These are phyloP conservation scores for Odontothrips loti DNA, from an alignment of 2,888 invertebrate genomes.

Conservation along the genomic window DNA sequence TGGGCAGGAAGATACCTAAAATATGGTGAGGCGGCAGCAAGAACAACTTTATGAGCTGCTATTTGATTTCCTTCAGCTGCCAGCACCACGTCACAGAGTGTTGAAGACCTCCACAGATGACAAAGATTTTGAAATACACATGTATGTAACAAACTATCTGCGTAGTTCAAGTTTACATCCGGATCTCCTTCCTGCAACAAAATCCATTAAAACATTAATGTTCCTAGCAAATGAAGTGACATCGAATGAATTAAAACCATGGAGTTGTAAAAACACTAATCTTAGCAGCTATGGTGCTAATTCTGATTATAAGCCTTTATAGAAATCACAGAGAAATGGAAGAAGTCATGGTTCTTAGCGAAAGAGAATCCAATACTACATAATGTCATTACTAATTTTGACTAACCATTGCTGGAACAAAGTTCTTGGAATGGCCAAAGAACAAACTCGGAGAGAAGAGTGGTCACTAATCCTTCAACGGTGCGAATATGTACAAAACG, in stretches of 20 bases:
- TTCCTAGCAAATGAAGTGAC: neutral
- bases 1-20: neutral
- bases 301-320: neutral
- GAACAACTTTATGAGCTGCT: slow-evolving; percentile 6
- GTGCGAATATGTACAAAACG: neutral
- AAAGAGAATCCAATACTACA: neutral
- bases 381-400: neutral
- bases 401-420: neutral
- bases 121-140: slow-evolving; percentile 7
- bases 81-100: neutral
- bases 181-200: neutral
- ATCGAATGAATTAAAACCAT: neutral
- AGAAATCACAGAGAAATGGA: neutral
- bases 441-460: neutral
- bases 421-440: too few relatives aligned
- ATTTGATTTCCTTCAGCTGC: neutral
- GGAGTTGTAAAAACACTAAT: neutral
- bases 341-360: neutral
- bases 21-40: neutral
- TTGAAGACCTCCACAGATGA: neutral
- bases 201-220: neutral
- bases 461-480: too few relatives aligned
- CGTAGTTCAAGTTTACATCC: neutral
- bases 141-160: slow-evolving; percentile 7
- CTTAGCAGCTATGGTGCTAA: neutral